These are phyloP conservation scores for Dicycla oo DNA, from an alignment of 2,888 invertebrate species.

Conservation along the genomic window DNA sequence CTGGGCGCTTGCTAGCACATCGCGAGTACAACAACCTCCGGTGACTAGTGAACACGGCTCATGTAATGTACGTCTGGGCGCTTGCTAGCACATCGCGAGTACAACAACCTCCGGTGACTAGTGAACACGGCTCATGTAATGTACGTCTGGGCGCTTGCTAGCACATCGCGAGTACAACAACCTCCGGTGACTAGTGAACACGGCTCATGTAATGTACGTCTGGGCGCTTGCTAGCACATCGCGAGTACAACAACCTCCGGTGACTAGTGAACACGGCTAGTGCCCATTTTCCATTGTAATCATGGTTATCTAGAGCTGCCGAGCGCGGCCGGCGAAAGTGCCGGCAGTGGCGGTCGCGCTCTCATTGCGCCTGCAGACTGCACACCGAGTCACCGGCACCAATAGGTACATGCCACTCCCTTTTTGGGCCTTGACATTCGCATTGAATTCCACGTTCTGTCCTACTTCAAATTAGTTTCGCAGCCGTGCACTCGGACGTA, in stretches of 20 bases:
- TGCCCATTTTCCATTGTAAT: constrained; percentile 61
- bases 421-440: constrained; percentile 63
- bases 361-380: constrained; percentile 66
- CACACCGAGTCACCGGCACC: constrained; percentile 11
- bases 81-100: constrained; percentile 22
- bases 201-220: too few species aligned
- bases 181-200: constrained; percentile 46
- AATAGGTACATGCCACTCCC: constrained; percentile 43
- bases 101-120: constrained; percentile 56
- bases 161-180: constrained; percentile 51
- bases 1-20: not conserved
- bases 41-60: constrained; percentile 35
- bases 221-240: not conserved
- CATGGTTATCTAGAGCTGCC: constrained; percentile 64
- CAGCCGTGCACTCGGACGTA: constrained; percentile 13
- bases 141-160: not conserved
- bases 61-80: too few species aligned
- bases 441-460: constrained; percentile 24
- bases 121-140: too few species aligned
- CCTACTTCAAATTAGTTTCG: constrained; percentile 28
- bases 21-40: constrained; percentile 57
- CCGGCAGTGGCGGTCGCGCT: constrained; percentile 70
- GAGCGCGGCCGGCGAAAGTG: constrained; percentile 75
- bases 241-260: constrained; percentile 58
- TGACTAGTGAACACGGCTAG: constrained; percentile 41